Percentiles rank a stretch among this genome's conserved stretches.
Evolutionary conservation across 2,797 vertebrate species (phyloP).

Genomic region (Pangasius macronema): DNA sequence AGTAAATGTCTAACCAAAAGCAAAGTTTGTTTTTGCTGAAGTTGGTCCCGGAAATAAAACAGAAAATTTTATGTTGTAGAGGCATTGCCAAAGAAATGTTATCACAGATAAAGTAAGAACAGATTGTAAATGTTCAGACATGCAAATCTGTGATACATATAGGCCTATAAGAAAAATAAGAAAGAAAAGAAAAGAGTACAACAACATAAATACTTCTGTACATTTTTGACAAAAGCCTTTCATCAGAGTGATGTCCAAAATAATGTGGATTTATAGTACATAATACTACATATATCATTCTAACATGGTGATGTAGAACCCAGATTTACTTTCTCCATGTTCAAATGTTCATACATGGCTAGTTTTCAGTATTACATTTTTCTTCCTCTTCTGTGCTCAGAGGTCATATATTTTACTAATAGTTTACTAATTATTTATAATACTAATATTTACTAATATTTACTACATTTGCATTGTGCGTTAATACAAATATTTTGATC

Average conservation of each 20-base stretch:
- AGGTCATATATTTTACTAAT: background rate
- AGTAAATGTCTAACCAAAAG: background rate
- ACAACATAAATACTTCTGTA: background rate
- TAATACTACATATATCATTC: background rate
- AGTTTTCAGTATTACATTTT: background rate
- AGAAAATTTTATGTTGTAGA: background rate
- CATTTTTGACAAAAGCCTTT: background rate
- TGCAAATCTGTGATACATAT: background rate
- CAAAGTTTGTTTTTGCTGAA: background rate
- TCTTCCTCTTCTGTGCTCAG: background rate
- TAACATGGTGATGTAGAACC: background rate
- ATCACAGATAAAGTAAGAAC: background rate
- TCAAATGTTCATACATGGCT: background rate
- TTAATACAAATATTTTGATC: conserved; percentile 13
- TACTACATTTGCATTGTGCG: background rate
- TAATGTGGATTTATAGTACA: background rate
- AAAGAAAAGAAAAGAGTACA: background rate
- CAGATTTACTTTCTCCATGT: background rate
- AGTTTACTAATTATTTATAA: background rate
- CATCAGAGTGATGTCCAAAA: background rate
- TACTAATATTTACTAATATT: too few species aligned
- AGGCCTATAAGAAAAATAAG: background rate
- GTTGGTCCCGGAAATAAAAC: background rate
- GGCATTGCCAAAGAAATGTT: background rate
- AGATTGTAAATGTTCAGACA: background rate